A percentile compares a stretch with the other conserved stretches of the same genome.
These are phyloP conservation scores for Pinctada fucata DNA, from an alignment of 2,888 invertebrate species.

Conservation along the genomic window DNA sequence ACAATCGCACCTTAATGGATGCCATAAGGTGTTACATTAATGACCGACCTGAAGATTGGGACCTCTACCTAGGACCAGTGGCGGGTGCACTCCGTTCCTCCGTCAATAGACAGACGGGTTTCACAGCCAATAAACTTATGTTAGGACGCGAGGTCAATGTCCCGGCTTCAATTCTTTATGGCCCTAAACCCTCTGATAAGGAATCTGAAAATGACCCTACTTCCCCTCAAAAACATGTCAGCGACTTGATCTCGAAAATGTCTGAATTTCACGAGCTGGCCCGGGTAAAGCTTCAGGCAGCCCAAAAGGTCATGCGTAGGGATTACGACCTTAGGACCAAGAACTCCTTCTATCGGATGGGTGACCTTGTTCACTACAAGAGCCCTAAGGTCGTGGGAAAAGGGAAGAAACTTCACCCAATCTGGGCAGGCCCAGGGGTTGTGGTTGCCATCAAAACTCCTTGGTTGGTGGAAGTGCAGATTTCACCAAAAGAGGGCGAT, in stretches of 20 bases:
- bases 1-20: too few relatives aligned
- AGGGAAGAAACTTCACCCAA: too few relatives aligned
- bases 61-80: neutral
- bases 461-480: too few relatives aligned
- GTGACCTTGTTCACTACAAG: neutral
- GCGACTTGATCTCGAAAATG: too few relatives aligned
- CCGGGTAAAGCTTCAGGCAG: neutral
- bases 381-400: too few relatives aligned
- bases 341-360: neutral
- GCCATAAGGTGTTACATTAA: constrained; percentile 17
- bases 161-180: constrained; percentile 31
- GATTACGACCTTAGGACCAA: neutral
- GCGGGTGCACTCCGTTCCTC: constrained; percentile 27
- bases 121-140: constrained; percentile 12
- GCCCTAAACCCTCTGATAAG: too few relatives aligned
- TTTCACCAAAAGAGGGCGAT: too few relatives aligned
- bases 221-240: too few relatives aligned
- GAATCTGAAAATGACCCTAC: too few relatives aligned
- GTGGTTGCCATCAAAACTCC: too few relatives aligned
- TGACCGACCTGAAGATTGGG: constrained; percentile 33
- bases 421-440: too few relatives aligned
- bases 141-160: neutral
- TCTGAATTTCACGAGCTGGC: neutral
- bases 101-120: constrained; percentile 39
- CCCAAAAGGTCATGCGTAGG: neutral